phyloP scores from a whole-genome alignment of 2,797 vertebrate genomes.

The Phoebastria nigripes region DNA sequence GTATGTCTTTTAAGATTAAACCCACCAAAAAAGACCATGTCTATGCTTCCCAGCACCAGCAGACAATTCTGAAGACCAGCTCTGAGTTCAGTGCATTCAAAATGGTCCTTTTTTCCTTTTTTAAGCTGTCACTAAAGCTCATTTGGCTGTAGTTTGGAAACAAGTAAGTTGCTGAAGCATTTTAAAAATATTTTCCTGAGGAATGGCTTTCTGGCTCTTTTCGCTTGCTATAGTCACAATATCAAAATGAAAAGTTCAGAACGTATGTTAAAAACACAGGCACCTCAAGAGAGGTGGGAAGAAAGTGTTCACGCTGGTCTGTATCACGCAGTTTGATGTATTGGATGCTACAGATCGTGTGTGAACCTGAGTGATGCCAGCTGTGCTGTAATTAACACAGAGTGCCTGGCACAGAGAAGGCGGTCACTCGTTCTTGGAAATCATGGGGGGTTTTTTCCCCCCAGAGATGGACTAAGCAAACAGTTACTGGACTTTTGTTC shows the following conservation, averaged over 20 bases:
- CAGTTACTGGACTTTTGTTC: neutral
- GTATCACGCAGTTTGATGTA: neutral
- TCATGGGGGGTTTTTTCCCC: neutral
- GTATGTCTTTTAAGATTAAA: neutral
- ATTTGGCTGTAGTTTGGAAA: neutral
- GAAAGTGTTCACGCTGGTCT: neutral
- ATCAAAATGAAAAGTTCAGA: neutral
- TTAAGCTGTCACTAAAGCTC: neutral
- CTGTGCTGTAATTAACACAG: conserved; percentile 22
- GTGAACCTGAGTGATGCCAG: neutral
- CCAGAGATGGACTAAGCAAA: neutral
- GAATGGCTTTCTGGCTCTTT: neutral
- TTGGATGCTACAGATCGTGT: neutral
- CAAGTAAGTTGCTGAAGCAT: neutral
- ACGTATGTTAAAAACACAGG: neutral
- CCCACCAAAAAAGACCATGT: neutral
- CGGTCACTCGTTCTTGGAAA: conserved; percentile 32
- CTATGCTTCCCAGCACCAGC: neutral
- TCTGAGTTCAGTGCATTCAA: neutral
- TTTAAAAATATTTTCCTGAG: neutral
- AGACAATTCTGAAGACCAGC: neutral
- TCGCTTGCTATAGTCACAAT: neutral
- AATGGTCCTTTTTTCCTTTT: neutral
- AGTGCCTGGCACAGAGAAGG: neutral
- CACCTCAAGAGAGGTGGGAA: neutral